Conservation (phyloP, 2,113 vertebrate genomes). For the Colistium nudipinnis region DNA sequence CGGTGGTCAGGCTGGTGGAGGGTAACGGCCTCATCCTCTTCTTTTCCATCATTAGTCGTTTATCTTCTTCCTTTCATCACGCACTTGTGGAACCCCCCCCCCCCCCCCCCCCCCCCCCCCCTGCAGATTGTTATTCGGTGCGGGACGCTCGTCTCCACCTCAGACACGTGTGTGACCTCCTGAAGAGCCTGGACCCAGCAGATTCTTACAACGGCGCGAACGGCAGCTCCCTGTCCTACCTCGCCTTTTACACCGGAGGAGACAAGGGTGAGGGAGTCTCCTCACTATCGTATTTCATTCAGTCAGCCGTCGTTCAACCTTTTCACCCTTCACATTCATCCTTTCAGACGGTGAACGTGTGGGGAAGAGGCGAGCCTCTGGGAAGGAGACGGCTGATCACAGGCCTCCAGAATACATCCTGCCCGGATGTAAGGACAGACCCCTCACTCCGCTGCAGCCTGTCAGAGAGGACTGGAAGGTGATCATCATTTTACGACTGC, state of each 20-base stretch:
- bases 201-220: conserved; percentile 95
- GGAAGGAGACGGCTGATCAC: conserved; percentile 84
- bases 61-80: background rate
- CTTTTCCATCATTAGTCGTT: background rate
- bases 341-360: conserved; percentile 83
- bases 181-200: conserved; percentile 92
- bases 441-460: conserved; percentile 88
- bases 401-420: conserved; percentile 91
- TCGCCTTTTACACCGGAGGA: conserved; percentile 89
- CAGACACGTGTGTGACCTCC: conserved; percentile 90
- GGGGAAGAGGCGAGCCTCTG: conserved; percentile 81
- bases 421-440: conserved; percentile 89
- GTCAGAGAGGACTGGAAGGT: conserved; percentile 92
- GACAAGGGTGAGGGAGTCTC: conserved; percentile 66
- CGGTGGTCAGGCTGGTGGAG: conserved; percentile 89
- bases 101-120: background rate
- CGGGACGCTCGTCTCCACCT: conserved; percentile 94
- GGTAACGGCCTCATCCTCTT: conserved; percentile 78
- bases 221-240: conserved; percentile 92
- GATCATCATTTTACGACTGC: background rate
- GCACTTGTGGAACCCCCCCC: background rate
- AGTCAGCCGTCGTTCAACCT: background rate
- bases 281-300: background rate
- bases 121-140: conserved; percentile 89
- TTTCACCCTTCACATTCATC: background rate